Evolutionary conservation across 2,888 invertebrate genomes (phyloP), one percentile per base, ranked within the genome.

Genomic region (Paralinhomoeus sp.): DNA sequence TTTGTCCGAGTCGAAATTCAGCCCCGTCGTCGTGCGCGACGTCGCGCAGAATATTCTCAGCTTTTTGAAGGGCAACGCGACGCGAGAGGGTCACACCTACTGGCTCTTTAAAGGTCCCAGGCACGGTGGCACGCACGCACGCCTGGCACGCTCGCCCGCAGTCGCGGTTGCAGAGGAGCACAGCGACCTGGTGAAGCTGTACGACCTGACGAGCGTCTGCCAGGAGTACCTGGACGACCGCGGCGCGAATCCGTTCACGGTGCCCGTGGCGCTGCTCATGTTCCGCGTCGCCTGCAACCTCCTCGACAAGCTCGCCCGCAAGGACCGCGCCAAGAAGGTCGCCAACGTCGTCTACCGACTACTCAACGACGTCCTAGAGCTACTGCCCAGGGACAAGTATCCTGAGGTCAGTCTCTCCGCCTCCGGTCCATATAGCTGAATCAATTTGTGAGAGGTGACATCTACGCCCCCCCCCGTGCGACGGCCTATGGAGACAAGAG

Each of bases 71-170:
- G 76, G 78, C 0, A 87, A 89, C 57, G 85, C 81, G 1, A 87
- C 89, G 0, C 83, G 84, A 64, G 80, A 85, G 13, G 89, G 89
- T 0, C 89, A 89, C 55, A 91, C 89, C 0, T 91, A 91, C 61
- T 91, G 89, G 89, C 64, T 91, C 33, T 87, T 87, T 55, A 89
- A 87, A 68, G 84, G 83, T 49, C 52, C 44, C 42, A 18, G 7
- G 21, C 12, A 24, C 9, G 7, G 43, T 43, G 2, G 12, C 13
- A 18, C n/a, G 13, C 9, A 22, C 21, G 34, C 13, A 7, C 15
- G 12, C 17, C 15, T 9, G 31, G 31, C 31, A 31, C 15, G 9
- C 15, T 31, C 31, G 31, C 12, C 12, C 31, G 12, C 9, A 35
- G 18, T 35, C n/a, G 18, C 9, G 17, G 35, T 49, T 53, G 20